A percentile compares a stretch with the other conserved stretches of the same genome.
phyloP scores from a whole-genome alignment of 2,797 vertebrate species.

The Mormyrus proboscirostris region DNA sequence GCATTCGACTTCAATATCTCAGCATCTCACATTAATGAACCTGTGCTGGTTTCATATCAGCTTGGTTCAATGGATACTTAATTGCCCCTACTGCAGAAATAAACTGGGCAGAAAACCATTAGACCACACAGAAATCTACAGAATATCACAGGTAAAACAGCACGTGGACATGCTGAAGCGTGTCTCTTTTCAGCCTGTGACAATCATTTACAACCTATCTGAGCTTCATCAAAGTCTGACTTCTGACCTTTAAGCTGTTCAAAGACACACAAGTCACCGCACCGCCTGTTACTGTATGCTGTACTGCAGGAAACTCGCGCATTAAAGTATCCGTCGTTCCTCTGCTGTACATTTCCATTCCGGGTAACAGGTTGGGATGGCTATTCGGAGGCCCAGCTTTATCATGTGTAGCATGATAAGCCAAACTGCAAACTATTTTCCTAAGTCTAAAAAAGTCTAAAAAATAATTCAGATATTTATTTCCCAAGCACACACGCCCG shows the following conservation, averaged over 20 bases:
- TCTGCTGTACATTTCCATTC: neutral
- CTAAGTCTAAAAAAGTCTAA: neutral
- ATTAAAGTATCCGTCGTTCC: constrained; percentile 1
- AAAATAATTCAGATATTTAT: neutral
- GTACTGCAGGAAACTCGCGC: neutral
- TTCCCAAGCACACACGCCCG: neutral
- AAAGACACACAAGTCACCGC: neutral
- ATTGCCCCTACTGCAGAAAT: neutral
- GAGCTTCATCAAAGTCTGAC: constrained; percentile 2
- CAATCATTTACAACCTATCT: neutral
- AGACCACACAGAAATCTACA: neutral
- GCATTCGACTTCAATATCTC: neutral
- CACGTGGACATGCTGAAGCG: neutral
- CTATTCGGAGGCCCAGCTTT: neutral
- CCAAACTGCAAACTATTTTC: neutral
- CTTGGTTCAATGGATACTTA: neutral
- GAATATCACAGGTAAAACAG: neutral
- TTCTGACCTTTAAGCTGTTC: constrained; percentile 8
- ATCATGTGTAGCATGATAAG: neutral
- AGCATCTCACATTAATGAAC: neutral
- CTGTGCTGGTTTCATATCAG: constrained; percentile 1
- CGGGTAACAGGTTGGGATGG: neutral
- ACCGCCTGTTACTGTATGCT: neutral
- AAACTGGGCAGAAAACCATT: neutral
- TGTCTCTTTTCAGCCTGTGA: neutral